Evolutionary conservation across 2,113 vertebrate genomes (phyloP), one percentile per base, ranked within the genome.

Genomic region (Aepyceros melampus): DNA sequence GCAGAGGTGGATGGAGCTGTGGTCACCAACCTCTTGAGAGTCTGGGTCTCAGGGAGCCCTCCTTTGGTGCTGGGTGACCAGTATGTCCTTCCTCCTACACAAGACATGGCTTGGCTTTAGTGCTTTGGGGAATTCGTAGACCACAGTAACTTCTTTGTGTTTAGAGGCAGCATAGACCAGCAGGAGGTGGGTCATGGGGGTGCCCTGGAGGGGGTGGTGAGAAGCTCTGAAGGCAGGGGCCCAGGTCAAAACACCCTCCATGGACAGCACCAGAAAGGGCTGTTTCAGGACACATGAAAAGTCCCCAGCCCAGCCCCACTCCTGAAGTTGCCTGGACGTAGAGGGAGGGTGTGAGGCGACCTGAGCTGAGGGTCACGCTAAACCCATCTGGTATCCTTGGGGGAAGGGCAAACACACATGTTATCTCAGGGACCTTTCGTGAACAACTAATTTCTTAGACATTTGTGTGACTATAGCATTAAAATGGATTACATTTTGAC

Each of bases 401-500:
- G 62, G 16, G 47, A 87, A 79, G 27, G n/a, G 51, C 29, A 86
- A 79, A 40, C 31, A 67, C 4, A 47, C 10, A 12, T 87, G 13
- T 31, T 23, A 2, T 51, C 27, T 74, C 12, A 56, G 76, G 82
- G 64, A 87, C 23, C 76, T 67, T 78, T 83, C 43, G 36, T 33
- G n/a, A 83, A 12, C 36, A 94, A 40, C 27, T 78, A 21, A 71
- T 67, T 87, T 40, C n/a, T 74, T 58, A 49, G 82, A 58, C 53
- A 6, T 67, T 85, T 49, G 27, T 49, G 64, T n/a, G 76, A 88
- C 88, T 55, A 7, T 55, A 45, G 91, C 89, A 36, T 95, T 62
- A 74, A 86, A 97, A n/a, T 64, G 89, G 60, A 17, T 96, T 88
- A 43, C 45, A 40, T 56, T 85, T 88, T 95, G 67, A 67, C 53